Conservation (phyloP, 2,113 vertebrate genomes). For the Smithornis capensis region DNA sequence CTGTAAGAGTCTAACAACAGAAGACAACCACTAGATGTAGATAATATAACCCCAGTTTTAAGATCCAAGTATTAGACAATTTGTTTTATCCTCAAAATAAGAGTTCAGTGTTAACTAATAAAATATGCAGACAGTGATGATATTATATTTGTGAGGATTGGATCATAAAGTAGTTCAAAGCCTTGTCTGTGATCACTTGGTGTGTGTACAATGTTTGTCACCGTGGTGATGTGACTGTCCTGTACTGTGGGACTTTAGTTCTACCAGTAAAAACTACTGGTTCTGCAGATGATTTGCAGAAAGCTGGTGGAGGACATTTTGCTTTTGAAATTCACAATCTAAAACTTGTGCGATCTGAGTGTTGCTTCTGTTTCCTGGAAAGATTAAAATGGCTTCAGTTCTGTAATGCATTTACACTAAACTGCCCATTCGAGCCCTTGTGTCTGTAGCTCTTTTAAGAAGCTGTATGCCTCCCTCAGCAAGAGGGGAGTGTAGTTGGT, state of each 20-base stretch:
- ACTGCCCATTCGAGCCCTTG: accelerated
- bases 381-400: background rate
- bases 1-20: background rate
- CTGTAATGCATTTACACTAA: background rate
- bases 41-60: background rate
- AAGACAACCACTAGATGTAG: background rate
- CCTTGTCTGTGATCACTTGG: background rate
- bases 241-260: background rate
- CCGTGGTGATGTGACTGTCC: accelerated
- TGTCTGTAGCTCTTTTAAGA: background rate
- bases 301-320: background rate
- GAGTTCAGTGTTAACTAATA: background rate
- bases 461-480: background rate
- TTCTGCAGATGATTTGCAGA: background rate
- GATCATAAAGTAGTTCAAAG: background rate
- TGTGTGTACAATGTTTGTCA: background rate
- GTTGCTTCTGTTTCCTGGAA: background rate
- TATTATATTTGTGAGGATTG: background rate
- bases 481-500: background rate
- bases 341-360: background rate
- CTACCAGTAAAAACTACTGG: background rate
- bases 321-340: background rate
- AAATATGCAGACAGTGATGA: background rate
- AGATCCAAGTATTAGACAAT: background rate
- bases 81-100: background rate